Evolutionary conservation across 2,113 vertebrate genomes (phyloP), one percentile per base, ranked within the genome.

Genomic region (Reinhardtius hippoglossoides): DNA sequence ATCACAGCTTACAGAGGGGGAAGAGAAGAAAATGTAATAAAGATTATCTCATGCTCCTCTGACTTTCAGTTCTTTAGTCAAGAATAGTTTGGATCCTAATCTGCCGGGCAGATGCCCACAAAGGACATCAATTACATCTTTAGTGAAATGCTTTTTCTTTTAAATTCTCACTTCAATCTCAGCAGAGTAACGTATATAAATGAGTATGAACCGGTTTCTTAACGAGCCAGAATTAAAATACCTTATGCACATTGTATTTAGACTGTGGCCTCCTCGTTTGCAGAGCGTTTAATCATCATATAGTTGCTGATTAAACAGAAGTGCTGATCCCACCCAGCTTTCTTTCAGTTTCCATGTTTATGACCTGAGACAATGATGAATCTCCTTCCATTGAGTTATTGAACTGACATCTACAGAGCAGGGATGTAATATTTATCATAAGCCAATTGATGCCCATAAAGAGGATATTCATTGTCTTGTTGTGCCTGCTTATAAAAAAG

Each of bases 1-100:
- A 91, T 92, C 89, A 89, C 91, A 71, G 71, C 78, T 88, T 65
- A 74, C 62, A 62, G 48, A 78, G 82, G 80, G 81, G 86, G 85
- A 79, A 70, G 66, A 86, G 79, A 71, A 88, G 50, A 54, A 21
- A 54, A 54, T 54, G 50, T 54, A 54, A 54, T 54, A 54, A 54
- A 54, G 73, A 86, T 65, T 64, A 9, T 60, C 31, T 71, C 31
- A 3, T 61, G 78, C 35, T 79, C 42, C 55, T 61, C 48, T 60
- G 59, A 80, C 35, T 73, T 78, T 67, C 16, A 77, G 40, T 14
- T 68, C 60, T 65, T 82, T 54, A 65, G 10, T 9, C 40, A 66
- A 8, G 24, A 72, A 55, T 15, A 60, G 23, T 65, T 60, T 26
- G 6, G 46, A 35, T 76, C 40, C 18, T 76, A 79, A 80, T 81